Conservation (phyloP, 2,113 vertebrate genomes). For the Theropithecus gelada region DNA sequence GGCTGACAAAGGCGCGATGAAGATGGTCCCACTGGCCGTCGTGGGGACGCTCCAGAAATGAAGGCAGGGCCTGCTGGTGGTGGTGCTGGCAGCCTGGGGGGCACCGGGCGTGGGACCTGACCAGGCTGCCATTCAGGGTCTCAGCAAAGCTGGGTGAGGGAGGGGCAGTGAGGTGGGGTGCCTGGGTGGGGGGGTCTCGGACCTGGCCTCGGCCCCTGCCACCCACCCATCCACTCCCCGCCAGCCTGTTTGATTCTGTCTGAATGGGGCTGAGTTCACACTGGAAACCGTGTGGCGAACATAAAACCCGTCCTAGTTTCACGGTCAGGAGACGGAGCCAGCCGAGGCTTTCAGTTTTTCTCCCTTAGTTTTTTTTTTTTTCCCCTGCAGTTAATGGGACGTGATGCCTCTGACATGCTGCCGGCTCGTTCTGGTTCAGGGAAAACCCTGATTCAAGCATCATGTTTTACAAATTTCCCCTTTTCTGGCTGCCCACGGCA, state of each 20-base stretch:
- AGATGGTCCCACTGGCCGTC: too few relatives aligned
- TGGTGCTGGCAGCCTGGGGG: too few relatives aligned
- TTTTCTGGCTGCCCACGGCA: background rate
- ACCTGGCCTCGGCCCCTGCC: too few relatives aligned
- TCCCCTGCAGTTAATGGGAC: constrained; percentile 54
- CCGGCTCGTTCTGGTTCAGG: background rate
- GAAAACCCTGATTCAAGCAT: background rate
- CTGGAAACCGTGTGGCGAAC: background rate
- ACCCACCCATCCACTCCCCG: too few relatives aligned
- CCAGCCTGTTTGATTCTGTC: background rate
- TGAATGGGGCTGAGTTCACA: background rate
- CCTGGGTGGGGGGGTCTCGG: too few relatives aligned
- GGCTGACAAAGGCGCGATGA: background rate
- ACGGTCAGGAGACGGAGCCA: constrained; percentile 9
- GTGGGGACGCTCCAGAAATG: too few relatives aligned
- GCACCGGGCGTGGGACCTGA: too few relatives aligned
- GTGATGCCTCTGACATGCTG: background rate
- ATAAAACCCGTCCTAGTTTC: background rate
- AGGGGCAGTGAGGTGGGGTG: too few relatives aligned
- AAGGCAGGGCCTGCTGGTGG: too few relatives aligned
- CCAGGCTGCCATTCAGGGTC: too few relatives aligned
- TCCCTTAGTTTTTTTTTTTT: background rate
- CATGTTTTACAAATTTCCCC: background rate
- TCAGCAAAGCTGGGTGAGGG: too few relatives aligned
- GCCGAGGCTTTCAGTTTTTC: background rate